Evolutionary conservation across 1,140 invertebrate species (phyloP), one percentile per base, ranked within the genome.

Genomic region (Ceratoteleas bidentatus): DNA sequence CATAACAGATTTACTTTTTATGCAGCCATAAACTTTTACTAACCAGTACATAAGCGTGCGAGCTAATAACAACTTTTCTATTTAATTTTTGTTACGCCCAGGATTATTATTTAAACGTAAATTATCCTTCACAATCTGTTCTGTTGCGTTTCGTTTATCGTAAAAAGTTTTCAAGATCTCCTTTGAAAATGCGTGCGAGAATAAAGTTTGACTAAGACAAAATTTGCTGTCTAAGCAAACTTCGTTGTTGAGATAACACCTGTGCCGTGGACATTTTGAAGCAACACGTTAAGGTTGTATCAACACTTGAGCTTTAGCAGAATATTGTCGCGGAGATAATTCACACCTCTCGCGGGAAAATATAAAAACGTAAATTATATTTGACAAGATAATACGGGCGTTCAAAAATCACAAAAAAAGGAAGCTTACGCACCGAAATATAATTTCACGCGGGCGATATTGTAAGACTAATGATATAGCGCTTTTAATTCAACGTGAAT

Each of bases 221-320:
- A 58, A 58, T 69, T 16, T 58, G 54, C 54, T 33, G 54, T 69
- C 54, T 69, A 58, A 69, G 65, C 53, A 36, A 69, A 69, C 54
- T 58, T 69, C 50, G 34, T 69, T 57, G 53, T 47, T 50, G 65
- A 58, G 65, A 58, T 69, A 69, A 69, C 65, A 69, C 65, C 65
- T 58, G 54, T 58, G 45, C 8, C 38, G 54, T 58, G 33, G 65
- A 58, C 54, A 58, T 34, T 53, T 69, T 58, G 43, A 69, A 56
- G 64, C 65, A 50, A 69, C 65, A 38, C 43, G 66, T 52, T 66
- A 54, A 56, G 43, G 64, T 60, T 52, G 9, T 33, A 70, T 60
- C 56, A 60, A 58, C 66, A 53, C 36, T 70, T 60, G 16, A 0
- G 16, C 33, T 50, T 69, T 58, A 69, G 47, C 15, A 36, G 33